Evolutionary conservation across 2,888 invertebrate species (phyloP), one percentile per base, ranked within the genome.

Genomic region (Apantesis nais): DNA sequence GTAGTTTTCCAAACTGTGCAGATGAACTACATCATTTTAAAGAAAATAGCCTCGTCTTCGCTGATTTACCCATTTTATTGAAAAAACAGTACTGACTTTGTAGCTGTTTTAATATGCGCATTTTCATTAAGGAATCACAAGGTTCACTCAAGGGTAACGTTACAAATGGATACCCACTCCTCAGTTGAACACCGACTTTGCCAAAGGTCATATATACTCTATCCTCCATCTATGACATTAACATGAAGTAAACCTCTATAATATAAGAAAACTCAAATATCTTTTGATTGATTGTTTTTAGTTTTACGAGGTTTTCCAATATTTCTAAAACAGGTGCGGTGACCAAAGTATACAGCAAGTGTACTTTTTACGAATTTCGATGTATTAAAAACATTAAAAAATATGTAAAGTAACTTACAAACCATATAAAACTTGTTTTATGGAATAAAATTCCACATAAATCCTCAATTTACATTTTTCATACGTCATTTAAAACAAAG

Each of bases 81-180:
- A 48, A 22, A 44, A 48, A 48, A 22, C 22, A 22, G 48, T 22
- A 48, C 22, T 48, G 48, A n/a, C 48, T 9, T 48, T 48, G 22
- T 7, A 2, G 22, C 8, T 2, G 7, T 19, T 63, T 72, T 60
- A 63, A 16, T 63, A 74, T 76, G 68, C 69, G 68, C 67, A 68
- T 72, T 75, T 72, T 70, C 69, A 73, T 70, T 34, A 71, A 58
- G 74, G 81, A 85, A 84, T 82, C 84, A 86, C 74, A 83, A 85
- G 29, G 76, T 79, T 78, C 77, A 81, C 79, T 78, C 71, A 68
- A 72, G 83, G 73, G 81, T 84, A 83, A 82, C 70, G 84, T 87
- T 84, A 88, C 87, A 83, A 88, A 89, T 88, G 88, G 87, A 85
- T 87, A 86, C 88, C 86, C 89, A 88, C 86, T 86, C 83, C 83